Conservation (phyloP, 2,888 invertebrate genomes). For the Polydrusus tereticollis region DNA sequence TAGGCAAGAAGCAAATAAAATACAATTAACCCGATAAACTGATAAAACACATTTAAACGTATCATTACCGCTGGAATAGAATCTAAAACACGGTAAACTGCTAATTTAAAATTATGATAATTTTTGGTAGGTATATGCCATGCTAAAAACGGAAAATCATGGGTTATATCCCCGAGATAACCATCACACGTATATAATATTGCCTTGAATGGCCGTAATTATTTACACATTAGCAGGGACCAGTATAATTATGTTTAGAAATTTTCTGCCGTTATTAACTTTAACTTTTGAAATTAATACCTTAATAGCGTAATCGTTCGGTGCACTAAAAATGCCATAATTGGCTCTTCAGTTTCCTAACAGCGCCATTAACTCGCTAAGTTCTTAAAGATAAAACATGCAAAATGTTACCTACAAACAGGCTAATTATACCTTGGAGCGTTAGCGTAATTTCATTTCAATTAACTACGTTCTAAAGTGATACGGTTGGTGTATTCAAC, state of each 20-base stretch:
- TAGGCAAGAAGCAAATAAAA: too few species aligned
- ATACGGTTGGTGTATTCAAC: slow-evolving; percentile 38
- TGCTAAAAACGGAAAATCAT: slow-evolving; percentile 43
- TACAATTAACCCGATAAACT: too few species aligned
- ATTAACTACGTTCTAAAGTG: slow-evolving; percentile 43
- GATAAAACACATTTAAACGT: not conserved
- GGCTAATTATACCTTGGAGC: slow-evolving; percentile 42
- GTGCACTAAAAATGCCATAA: slow-evolving; percentile 53
- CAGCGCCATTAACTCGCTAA: slow-evolving; percentile 45
- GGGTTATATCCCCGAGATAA: slow-evolving; percentile 41
- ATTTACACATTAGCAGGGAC: slow-evolving; percentile 67
- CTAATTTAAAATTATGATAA: slow-evolving; percentile 48
- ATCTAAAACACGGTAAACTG: slow-evolving; percentile 32
- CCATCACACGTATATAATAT: slow-evolving; percentile 47
- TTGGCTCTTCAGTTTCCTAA: slow-evolving; percentile 50
- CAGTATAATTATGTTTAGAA: slow-evolving; percentile 64
- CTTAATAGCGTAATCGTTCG: slow-evolving; percentile 63
- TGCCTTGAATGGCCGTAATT: slow-evolving; percentile 65
- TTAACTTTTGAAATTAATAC: slow-evolving; percentile 67
- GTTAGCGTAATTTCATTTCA: slow-evolving; percentile 45
- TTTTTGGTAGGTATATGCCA: slow-evolving; percentile 42
- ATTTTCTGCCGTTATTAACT: slow-evolving; percentile 64
- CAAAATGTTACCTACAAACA: slow-evolving; percentile 45
- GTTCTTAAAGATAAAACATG: slow-evolving; percentile 43
- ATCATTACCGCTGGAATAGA: slow-evolving; percentile 1